Conservation (phyloP, 2,113 vertebrate genomes). For the Phocoena phocoena region DNA sequence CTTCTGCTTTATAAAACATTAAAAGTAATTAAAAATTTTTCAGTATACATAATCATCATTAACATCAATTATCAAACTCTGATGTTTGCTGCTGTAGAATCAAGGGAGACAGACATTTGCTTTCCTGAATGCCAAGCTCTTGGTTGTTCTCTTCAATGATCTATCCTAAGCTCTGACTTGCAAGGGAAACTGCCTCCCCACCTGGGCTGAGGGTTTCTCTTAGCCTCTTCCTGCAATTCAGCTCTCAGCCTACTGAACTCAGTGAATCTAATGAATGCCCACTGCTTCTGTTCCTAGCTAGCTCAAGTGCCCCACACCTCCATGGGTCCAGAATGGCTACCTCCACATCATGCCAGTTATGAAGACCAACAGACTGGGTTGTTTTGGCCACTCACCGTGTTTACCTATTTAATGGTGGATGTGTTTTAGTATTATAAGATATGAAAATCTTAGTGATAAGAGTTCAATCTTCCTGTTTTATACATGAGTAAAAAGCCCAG, state of each 20-base stretch:
- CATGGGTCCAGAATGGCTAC: not conserved
- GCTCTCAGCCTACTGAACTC: not conserved
- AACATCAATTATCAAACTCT: constrained; percentile 15
- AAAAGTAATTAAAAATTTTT: constrained; percentile 28
- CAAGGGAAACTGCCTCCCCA: not conserved
- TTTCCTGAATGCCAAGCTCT: not conserved
- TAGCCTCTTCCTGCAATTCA: not conserved
- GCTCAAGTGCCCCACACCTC: not conserved
- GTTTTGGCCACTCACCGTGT: not conserved
- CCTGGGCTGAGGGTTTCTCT: not conserved
- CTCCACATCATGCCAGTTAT: not conserved
- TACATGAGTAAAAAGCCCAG: not conserved
- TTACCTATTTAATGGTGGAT: not conserved
- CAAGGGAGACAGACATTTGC: not conserved
- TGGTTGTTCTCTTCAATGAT: not conserved
- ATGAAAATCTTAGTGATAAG: not conserved
- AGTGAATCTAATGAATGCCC: not conserved
- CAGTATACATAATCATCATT: not conserved
- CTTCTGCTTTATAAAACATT: constrained; percentile 13
- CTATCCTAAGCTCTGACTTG: not conserved
- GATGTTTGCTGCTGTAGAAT: not conserved
- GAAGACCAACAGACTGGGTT: not conserved
- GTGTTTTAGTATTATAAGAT: constrained; percentile 24
- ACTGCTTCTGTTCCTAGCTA: not conserved
- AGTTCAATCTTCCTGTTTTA: constrained; percentile 24